Conservation (phyloP, 2,888 invertebrate genomes). For the Coecobrya sp. region DNA sequence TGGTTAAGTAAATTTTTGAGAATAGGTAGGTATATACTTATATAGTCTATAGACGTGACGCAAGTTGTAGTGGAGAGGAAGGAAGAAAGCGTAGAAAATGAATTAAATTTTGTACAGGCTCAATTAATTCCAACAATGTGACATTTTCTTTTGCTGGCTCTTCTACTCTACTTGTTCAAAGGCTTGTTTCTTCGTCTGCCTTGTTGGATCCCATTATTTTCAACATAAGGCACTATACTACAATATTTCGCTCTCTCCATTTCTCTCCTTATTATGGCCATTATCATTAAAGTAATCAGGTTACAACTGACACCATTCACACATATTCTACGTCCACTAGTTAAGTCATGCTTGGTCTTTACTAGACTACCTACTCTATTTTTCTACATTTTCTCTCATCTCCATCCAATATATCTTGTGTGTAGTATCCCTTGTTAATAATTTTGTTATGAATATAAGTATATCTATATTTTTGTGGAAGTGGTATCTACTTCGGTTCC, state of each 20-base stretch:
- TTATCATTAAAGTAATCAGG: constrained; percentile 77
- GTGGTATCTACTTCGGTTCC: neutral
- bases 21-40: neutral
- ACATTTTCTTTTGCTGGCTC: constrained; percentile 58
- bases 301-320: constrained; percentile 58
- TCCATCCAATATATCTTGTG: neutral
- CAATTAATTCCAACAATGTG: constrained; percentile 76
- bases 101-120: constrained; percentile 78
- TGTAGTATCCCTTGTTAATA: neutral
- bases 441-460: neutral
- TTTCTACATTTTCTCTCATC: constrained; percentile 2
- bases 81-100: constrained; percentile 18
- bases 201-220: neutral
- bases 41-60: no score
- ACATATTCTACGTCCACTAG: neutral
- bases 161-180: neutral
- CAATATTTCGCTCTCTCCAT: neutral
- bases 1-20: constrained; percentile 28
- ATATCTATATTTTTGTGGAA: neutral
- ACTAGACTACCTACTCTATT: neutral
- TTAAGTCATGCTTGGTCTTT: neutral
- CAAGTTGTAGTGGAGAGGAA: neutral
- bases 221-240: neutral
- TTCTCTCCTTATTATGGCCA: neutral
- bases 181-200: neutral